Percentiles rank a stretch among this genome's conserved stretches.
phyloP scores from a whole-genome alignment of 2,113 vertebrate genomes.

The Zosterops pallidus region DNA sequence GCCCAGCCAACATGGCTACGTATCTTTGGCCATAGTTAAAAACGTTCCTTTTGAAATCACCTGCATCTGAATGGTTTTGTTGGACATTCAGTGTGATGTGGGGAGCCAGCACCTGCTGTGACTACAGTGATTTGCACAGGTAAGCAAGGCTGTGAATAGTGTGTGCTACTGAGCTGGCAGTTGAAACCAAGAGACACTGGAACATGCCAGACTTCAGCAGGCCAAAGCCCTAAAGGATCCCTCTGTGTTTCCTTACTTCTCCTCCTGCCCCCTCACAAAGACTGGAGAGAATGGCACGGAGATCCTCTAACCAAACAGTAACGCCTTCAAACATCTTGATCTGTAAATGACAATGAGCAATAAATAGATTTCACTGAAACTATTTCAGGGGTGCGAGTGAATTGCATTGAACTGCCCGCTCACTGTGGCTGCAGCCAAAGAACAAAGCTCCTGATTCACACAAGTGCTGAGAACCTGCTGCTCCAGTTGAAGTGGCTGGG shows the following conservation, averaged over 20 bases:
- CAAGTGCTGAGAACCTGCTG: constrained; percentile 60
- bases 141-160: constrained; percentile 10
- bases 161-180: neutral
- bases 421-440: neutral
- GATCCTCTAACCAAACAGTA: neutral
- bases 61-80: neutral
- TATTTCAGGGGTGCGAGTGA: neutral
- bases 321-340: neutral
- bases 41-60: neutral
- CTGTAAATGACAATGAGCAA: neutral
- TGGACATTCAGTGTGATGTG: neutral
- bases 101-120: constrained; percentile 25
- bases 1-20: neutral
- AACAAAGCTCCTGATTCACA: constrained; percentile 16
- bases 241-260: neutral
- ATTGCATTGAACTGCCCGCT: neutral
- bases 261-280: neutral
- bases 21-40: neutral
- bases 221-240: neutral
- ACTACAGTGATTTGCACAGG: constrained; percentile 25
- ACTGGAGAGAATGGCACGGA: neutral
- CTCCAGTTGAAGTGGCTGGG: constrained; percentile 61
- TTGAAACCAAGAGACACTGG: neutral
- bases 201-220: neutral
- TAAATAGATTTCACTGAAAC: neutral